These are phyloP conservation scores for Brachypteracias leptosomus DNA, from an alignment of 2,113 vertebrate genomes.

Conservation along the genomic window DNA sequence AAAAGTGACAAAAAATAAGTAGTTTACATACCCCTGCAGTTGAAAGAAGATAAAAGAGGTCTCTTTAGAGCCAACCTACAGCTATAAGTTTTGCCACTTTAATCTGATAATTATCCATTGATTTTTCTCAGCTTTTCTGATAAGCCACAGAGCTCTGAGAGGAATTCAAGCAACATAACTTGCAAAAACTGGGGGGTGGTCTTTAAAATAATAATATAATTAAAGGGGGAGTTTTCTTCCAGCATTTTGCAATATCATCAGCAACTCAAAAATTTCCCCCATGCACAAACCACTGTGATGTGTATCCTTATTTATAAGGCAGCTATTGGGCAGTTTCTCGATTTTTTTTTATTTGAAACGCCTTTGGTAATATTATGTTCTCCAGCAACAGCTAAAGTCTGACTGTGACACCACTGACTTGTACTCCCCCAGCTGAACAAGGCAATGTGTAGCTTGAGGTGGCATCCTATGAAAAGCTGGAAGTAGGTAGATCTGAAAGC, in stretches of 20 bases:
- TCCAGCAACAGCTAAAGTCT: neutral
- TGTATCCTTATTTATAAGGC: neutral
- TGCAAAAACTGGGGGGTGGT: neutral
- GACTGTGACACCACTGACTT: neutral
- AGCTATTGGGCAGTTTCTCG: neutral
- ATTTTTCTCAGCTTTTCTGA: neutral
- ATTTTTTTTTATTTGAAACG: neutral
- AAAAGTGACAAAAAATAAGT: neutral
- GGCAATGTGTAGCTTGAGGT: accelerated
- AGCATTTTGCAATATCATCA: neutral
- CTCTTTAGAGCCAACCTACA: neutral
- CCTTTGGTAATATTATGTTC: neutral
- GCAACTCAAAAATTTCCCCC: neutral
- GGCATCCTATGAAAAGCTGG: neutral
- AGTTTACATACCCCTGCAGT: neutral
- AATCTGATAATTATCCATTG: neutral
- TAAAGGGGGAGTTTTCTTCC: neutral
- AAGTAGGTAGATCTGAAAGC: neutral
- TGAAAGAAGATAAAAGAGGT: neutral
- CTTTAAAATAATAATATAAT: neutral
- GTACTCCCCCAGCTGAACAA: neutral
- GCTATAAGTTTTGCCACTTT: neutral
- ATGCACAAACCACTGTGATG: neutral
- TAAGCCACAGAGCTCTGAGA: neutral
- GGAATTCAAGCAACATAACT: neutral